phyloP scores from a whole-genome alignment of 2,113 vertebrate species.

The Ardeotis arabs region DNA sequence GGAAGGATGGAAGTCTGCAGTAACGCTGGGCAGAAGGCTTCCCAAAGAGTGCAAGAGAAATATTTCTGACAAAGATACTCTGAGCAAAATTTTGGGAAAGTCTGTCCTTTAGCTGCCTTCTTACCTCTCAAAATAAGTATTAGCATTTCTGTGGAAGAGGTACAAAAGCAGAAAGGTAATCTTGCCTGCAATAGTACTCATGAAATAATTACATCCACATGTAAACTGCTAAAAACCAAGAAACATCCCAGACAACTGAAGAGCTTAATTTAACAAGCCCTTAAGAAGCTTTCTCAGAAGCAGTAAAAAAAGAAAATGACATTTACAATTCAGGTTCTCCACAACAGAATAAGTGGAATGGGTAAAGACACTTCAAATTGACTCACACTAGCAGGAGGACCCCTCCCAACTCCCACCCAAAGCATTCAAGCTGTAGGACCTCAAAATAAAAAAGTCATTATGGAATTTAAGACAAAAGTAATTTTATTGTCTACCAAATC shows the following conservation, averaged over 20 bases:
- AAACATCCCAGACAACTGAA: not conserved
- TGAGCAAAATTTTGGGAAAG: not conserved
- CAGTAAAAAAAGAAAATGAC: not conserved
- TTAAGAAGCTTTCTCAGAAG: not conserved
- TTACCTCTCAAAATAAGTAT: not conserved
- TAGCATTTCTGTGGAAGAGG: not conserved
- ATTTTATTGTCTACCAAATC: conserved; percentile 63
- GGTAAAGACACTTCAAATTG: not conserved
- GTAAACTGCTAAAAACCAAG: not conserved
- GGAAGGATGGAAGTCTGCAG: not conserved
- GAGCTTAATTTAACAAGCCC: not conserved
- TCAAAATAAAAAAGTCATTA: not conserved
- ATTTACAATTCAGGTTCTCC: not conserved
- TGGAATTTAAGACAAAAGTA: conserved; percentile 4
- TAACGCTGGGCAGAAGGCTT: not conserved
- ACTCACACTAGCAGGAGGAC: not conserved
- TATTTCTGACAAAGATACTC: not conserved
- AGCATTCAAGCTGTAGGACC: not conserved
- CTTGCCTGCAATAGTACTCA: not conserved
- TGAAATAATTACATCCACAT: not conserved
- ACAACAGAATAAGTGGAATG: not conserved
- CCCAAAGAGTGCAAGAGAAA: not conserved
- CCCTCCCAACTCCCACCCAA: not conserved
- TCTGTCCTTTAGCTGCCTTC: not conserved
- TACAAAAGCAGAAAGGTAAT: not conserved